Evolutionary conservation across 2,888 invertebrate species (phyloP).

Genomic region (Abrostola triplasia): DNA sequence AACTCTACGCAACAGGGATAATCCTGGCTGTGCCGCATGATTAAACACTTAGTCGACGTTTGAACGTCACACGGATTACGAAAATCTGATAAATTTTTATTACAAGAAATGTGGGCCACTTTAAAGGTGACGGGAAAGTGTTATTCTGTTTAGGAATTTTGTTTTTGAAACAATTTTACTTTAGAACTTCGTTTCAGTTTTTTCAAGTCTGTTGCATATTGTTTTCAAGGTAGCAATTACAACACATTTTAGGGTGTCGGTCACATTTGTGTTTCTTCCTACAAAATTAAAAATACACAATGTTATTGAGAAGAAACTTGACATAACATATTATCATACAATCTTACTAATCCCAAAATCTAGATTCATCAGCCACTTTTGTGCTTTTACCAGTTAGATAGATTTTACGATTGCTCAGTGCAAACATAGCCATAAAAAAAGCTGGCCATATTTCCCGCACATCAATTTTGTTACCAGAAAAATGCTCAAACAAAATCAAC

Average conservation of each 20-base stretch:
- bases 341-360: no score
- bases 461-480: neutral
- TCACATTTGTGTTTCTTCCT: no score
- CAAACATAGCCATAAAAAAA: no score
- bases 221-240: no score
- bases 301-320: no score
- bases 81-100: constrained; percentile 39
- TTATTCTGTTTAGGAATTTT: neutral
- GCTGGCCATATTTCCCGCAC: neutral
- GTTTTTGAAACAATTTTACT: neutral
- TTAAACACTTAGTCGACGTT: constrained; percentile 42
- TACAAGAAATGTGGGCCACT: constrained; percentile 14
- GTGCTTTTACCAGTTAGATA: no score
- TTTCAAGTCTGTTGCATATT: no score
- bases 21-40: constrained; percentile 35
- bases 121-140: constrained; percentile 20
- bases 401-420: no score
- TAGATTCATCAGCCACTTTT: no score
- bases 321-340: no score
- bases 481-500: neutral
- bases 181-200: neutral
- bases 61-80: constrained; percentile 25
- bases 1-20: constrained; percentile 24
- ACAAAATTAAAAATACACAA: no score
- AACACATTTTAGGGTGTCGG: no score